Base-by-base conservation (phyloP, 2,888 invertebrate species). In the Lithodes maja region DNA sequence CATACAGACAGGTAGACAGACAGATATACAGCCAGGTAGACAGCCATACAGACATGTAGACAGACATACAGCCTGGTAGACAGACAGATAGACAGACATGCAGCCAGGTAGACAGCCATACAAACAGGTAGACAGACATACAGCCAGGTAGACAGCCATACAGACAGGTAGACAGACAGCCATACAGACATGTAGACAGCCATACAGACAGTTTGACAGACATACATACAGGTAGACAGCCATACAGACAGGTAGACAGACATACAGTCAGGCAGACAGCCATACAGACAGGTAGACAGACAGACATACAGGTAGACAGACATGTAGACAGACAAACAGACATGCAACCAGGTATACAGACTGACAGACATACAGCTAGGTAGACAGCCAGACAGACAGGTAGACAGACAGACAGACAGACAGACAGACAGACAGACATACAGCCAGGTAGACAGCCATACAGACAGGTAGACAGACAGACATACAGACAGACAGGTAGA, bases 1-100 rank as follows among this genome's bases (percentile, higher is more conserved):
- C n/a, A n/a, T n/a, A n/a, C n/a, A n/a, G 71, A 3, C 3, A 71
- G 71, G 1, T 71, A 71, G n/a, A n/a, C n/a, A 71, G 71, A n/a
- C n/a, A 71, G 71, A n/a, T n/a, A 71, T 5, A 1, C n/a, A n/a
- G n/a, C 3, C n/a, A 71, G 71, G n/a, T 71, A 71, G 71, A n/a
- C n/a, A 71, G 71, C 3, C 17, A 71, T 9, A n/a, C n/a, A 71
- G 1, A n/a, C 17, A 71, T 1, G 71, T 71, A n/a, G 71, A 71
- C n/a, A n/a, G 9, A 33, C 33, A n/a, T n/a, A n/a, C n/a, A n/a
- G n/a, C n/a, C n/a, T 12, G 71, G 71, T 71, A 71, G 71, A n/a
- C 71, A 71, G n/a, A n/a, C n/a, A 71, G 71, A n/a, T 71, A 71
- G 71, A n/a, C n/a, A 15, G 71, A n/a, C n/a, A 71, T 71, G n/a